phyloP scores from a whole-genome alignment of 2,797 vertebrate species.

The Thamnophis elegans region DNA sequence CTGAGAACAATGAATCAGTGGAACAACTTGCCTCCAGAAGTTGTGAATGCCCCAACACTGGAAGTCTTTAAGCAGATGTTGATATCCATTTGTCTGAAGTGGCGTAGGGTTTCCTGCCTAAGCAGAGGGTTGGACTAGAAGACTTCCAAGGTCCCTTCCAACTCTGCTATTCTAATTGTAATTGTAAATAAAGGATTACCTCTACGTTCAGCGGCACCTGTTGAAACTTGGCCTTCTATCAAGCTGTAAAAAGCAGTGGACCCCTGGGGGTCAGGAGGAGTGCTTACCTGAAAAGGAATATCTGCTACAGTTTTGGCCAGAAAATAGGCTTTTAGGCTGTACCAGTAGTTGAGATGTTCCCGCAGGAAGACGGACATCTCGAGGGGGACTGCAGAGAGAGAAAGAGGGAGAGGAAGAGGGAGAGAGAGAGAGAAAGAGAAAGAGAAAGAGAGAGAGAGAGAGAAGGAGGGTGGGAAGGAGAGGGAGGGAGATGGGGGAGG shows the following conservation, averaged over 20 bases:
- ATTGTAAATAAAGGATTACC: not conserved
- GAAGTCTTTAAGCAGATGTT: too few relatives aligned
- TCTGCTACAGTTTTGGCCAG: conserved; percentile 97
- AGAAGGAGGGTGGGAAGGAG: too few relatives aligned
- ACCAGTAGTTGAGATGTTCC: conserved; percentile 99
- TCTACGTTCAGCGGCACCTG: not conserved
- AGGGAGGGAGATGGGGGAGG: too few relatives aligned
- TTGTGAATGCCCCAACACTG: too few relatives aligned
- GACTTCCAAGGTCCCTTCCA: too few relatives aligned
- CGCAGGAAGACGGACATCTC: conserved; percentile 95
- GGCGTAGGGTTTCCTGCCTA: too few relatives aligned
- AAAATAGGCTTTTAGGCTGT: conserved; percentile 97
- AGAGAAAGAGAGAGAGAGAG: not conserved
- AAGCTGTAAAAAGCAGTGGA: not conserved
- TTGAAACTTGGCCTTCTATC: not conserved
- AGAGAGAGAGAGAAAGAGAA: too few relatives aligned
- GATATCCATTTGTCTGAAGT: too few relatives aligned
- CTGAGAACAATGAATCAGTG: too few relatives aligned
- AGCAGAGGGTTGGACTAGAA: too few relatives aligned
- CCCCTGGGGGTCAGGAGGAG: fast-evolving
- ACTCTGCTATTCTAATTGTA: too few relatives aligned
- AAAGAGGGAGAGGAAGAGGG: not conserved
- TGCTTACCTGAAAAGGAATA: conserved; percentile 91
- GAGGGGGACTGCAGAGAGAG: conserved; percentile 82
- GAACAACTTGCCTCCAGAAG: too few relatives aligned